Base-by-base conservation (phyloP, 2,113 vertebrate species). In the Oncorhynchus mykiss region DNA sequence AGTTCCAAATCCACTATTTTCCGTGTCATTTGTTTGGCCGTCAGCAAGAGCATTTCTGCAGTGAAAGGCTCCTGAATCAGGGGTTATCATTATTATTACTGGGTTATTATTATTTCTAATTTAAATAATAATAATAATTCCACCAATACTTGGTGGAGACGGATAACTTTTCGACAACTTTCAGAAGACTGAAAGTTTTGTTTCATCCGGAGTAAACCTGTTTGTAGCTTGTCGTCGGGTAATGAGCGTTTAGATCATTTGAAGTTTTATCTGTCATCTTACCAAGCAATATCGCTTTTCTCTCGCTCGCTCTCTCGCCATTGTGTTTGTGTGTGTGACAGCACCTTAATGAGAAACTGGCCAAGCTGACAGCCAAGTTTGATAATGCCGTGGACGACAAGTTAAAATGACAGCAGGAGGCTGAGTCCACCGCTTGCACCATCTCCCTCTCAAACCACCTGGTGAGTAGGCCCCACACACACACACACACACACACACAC, bases 301-400 rank as follows among this genome's bases (percentile, higher is more conserved):
- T 14, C 25, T 2, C n/a, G 78, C 59, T 31, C 13, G 45, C 11
- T 76, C 57, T 83, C n/a, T 79, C 25, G 59, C 31, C 74, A 59
- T 67, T 13, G 66, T 80, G 16, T 73, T 8, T 80, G 75, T 72
- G 67, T 78, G 54, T 72, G 66, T 70, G 9, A 66, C 88, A 99
- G 97, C 91, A 88, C 74, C 96, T 99, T 78, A 93, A 99, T 25
- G 95, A 96, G 88, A 99, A 99, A 91, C 91, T 98, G 89, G 90
- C 88, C 22, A 98, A 93, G 85, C 94, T 99, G 57, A 99, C 95
- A 0, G 92, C 94, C 70, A 95, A 93, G 85, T 99, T 98, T 92
- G 95, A 99, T 89, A 95, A 91, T 89, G 98, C 98, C 66, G 98
- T 96, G 0, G 85, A 94, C 20, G 97, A 97, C 78, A 99, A 99